Conservation (phyloP, 1,140 invertebrate species). For the Drosophila nebulosa region DNA sequence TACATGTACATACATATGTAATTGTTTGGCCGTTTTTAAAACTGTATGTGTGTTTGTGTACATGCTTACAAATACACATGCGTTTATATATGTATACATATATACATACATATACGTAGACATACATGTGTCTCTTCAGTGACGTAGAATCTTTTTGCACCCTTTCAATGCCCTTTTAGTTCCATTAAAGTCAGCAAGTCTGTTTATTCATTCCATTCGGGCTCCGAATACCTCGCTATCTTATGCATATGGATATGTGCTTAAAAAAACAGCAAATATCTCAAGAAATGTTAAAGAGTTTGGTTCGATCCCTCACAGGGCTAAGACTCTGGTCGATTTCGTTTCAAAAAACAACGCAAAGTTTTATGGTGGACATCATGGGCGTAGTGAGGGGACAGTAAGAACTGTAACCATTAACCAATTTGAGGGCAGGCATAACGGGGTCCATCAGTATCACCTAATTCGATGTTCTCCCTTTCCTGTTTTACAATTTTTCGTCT, state of each 20-base stretch:
- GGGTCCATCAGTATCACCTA: neutral
- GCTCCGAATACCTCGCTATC: too few species aligned
- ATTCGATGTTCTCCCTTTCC: neutral
- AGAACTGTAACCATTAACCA: neutral
- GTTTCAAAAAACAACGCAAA: neutral
- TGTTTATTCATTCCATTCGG: too few species aligned
- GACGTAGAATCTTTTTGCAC: too few species aligned
- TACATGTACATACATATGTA: neutral
- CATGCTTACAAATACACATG: too few species aligned
- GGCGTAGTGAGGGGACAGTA: neutral
- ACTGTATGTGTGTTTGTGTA: too few species aligned
- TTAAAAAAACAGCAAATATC: neutral
- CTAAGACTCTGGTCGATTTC: constrained; percentile 6
- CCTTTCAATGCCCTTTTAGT: too few species aligned
- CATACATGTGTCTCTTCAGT: neutral
- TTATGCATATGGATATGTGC: neutral
- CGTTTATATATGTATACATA: too few species aligned
- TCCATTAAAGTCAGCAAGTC: too few species aligned
- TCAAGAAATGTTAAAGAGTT: neutral
- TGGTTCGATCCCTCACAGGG: neutral
- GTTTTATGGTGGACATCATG: neutral
- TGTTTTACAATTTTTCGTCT: neutral
- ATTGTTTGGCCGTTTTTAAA: too few species aligned
- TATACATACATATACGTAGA: too few species aligned
- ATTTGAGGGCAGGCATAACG: neutral